Percentiles rank a stretch among this genome's conserved stretches.
Conservation (phyloP, 1,140 invertebrate genomes). For the Aradophagus sp. region DNA sequence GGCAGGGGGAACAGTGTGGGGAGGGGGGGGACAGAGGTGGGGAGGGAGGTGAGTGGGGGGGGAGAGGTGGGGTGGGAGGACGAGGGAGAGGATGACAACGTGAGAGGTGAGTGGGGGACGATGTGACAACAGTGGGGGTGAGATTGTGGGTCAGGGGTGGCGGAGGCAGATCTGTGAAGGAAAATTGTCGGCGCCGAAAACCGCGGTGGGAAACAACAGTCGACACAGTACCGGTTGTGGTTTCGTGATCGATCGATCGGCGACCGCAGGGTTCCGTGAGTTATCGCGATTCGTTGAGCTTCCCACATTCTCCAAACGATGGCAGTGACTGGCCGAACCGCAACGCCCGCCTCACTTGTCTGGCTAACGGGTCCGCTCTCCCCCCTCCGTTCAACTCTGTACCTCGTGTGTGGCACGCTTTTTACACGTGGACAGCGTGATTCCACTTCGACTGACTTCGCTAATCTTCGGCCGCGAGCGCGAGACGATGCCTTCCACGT, state of each 20-base stretch:
- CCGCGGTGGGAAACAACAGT: slow-evolving; percentile 25
- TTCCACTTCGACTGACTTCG: slow-evolving; percentile 60
- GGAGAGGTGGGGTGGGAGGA: too few species aligned
- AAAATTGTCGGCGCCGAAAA: too few species aligned
- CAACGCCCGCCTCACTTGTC: slow-evolving; percentile 23
- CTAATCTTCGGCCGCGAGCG: slow-evolving; percentile 58
- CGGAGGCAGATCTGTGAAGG: too few species aligned
- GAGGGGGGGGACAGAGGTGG: too few species aligned
- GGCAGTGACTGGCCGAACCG: slow-evolving; percentile 56
- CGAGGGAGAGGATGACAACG: too few species aligned
- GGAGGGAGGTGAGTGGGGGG: too few species aligned
- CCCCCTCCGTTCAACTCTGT: slow-evolving; percentile 24
- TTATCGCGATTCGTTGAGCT: slow-evolving; percentile 46
- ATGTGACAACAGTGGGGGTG: too few species aligned
- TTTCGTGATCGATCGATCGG: slow-evolving; percentile 48
- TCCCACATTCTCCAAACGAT: slow-evolving; percentile 49
- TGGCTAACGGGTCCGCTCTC: slow-evolving; percentile 4
- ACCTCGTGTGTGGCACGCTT: slow-evolving; percentile 72
- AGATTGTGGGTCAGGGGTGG: too few species aligned
- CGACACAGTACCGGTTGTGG: slow-evolving; percentile 47
- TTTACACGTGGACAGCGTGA: slow-evolving; percentile 69
- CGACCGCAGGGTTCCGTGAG: slow-evolving; percentile 31
- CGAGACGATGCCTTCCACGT: slow-evolving; percentile 69
- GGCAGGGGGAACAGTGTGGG: too few species aligned
- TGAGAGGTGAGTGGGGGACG: too few species aligned